A percentile compares a stretch with the other conserved stretches of the same genome.
These are phyloP conservation scores for Tanytarsus gracilentus DNA, from an alignment of 2,888 invertebrate species.

Conservation along the genomic window DNA sequence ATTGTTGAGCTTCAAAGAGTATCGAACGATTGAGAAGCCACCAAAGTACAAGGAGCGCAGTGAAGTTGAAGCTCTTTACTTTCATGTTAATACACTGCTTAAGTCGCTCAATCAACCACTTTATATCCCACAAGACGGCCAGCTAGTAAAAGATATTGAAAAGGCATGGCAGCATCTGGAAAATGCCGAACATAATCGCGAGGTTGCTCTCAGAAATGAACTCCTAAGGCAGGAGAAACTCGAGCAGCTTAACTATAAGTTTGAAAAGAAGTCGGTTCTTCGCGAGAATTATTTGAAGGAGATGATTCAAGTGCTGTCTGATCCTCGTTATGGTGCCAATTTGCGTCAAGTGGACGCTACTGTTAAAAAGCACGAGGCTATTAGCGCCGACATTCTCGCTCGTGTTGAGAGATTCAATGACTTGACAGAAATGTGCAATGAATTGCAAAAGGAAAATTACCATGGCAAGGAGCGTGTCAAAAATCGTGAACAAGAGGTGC, in stretches of 20 bases:
- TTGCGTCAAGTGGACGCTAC: conserved; percentile 92
- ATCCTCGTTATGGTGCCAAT: conserved; percentile 83
- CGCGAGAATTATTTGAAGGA: conserved; percentile 93
- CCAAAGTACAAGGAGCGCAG: conserved; percentile 96
- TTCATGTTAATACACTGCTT: conserved; percentile 91
- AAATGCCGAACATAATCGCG: conserved; percentile 86
- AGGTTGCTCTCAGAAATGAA: conserved; percentile 85
- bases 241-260: conserved; percentile 91
- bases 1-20: conserved; percentile 83
- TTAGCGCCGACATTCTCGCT: conserved; percentile 91
- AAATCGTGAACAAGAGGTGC: conserved; percentile 54
- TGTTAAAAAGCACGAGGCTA: conserved; percentile 96
- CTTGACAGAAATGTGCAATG: conserved; percentile 85
- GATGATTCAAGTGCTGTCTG: conserved; percentile 91
- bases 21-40: conserved; percentile 94
- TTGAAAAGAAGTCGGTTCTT: conserved; percentile 88
- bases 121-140: conserved; percentile 79
- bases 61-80: conserved; percentile 92
- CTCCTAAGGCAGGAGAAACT: conserved; percentile 83
- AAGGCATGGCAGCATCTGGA: conserved; percentile 89
- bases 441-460: conserved; percentile 84
- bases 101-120: conserved; percentile 87
- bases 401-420: conserved; percentile 89
- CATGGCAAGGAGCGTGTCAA: conserved; percentile 65
- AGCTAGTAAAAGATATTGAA: conserved; percentile 90